phyloP scores from a whole-genome alignment of 2,113 vertebrate genomes.

The Setophaga kirtlandii region DNA sequence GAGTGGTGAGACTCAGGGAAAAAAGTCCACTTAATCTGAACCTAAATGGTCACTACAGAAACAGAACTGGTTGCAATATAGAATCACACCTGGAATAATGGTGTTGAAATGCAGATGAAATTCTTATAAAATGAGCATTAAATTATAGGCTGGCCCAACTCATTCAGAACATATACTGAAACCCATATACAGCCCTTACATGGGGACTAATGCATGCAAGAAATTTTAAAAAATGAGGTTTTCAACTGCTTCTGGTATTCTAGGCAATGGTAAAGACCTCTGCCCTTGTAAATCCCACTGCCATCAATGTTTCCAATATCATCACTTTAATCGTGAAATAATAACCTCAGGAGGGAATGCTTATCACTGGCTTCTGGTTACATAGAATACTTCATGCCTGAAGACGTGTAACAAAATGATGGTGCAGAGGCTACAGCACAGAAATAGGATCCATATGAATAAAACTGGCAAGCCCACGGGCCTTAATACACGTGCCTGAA shows the following conservation, averaged over 20 bases:
- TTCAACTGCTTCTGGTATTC: neutral
- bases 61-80: neutral
- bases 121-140: neutral
- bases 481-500: constrained; percentile 16
- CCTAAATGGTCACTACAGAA: neutral
- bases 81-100: neutral
- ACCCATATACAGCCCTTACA: neutral
- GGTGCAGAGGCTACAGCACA: neutral
- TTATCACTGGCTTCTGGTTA: constrained; percentile 44
- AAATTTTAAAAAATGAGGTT: neutral
- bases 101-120: neutral
- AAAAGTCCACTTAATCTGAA: neutral
- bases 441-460: constrained; percentile 8
- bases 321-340: constrained; percentile 57
- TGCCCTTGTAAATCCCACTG: constrained; percentile 37
- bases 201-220: neutral
- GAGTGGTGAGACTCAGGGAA: neutral
- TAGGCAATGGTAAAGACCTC: neutral
- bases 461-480: neutral
- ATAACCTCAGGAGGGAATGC: constrained; percentile 47
- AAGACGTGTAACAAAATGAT: constrained; percentile 19
- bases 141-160: neutral
- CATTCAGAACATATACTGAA: neutral
- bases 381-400: constrained; percentile 10
- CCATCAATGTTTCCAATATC: constrained; percentile 28